Evolutionary conservation across 2,797 vertebrate genomes (phyloP), one percentile per base, ranked within the genome.

Genomic region (Hippoglossus hippoglossus): DNA sequence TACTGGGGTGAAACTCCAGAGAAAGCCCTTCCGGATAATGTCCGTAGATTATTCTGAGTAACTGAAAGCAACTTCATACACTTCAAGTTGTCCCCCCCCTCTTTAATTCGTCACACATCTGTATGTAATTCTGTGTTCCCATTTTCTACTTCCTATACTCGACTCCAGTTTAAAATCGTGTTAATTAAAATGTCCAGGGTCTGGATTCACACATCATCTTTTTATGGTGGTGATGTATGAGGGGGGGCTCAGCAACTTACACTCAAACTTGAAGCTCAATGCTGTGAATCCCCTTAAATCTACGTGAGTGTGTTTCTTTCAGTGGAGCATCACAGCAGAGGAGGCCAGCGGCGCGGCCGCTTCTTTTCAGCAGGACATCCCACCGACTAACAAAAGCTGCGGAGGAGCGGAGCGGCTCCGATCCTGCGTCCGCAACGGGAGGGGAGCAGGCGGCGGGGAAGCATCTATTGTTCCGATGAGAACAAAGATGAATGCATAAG

Each of bases 401-500:
- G 46, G 63, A 68, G 63, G 75, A 87, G 67, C 67, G 63, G 54
- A 34, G 83, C 73, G 75, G 61, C 71, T 56, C 36, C 18, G 77
- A 44, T 47, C 80, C 79, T 57, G 77, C 54, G 69, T 61, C 69
- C 79, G 15, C 63, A 41, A 73, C 75, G 15, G 64, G 68, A 67
- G 81, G 73, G 72, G 28, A 78, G 60, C 34, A 54, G 87, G 70
- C 76, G 89, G 86, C 67, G 80, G 84, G 82, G 83, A 75, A 72
- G 59, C 59, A 51, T 87, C 92, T 86, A 94, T 95, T 95, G 94
- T 95, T 91, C 88, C 86, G 81, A 65, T 90, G 87, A 87, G 92
- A 94, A 94, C 93, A 94, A 95, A 94, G 94, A 91, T 94, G 85
- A 89, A 86, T 85, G 79, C 79, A 87, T 90, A 89, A 85, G 73